Evolutionary conservation across 2,888 invertebrate genomes (phyloP).

Genomic region (Muscina levida): DNA sequence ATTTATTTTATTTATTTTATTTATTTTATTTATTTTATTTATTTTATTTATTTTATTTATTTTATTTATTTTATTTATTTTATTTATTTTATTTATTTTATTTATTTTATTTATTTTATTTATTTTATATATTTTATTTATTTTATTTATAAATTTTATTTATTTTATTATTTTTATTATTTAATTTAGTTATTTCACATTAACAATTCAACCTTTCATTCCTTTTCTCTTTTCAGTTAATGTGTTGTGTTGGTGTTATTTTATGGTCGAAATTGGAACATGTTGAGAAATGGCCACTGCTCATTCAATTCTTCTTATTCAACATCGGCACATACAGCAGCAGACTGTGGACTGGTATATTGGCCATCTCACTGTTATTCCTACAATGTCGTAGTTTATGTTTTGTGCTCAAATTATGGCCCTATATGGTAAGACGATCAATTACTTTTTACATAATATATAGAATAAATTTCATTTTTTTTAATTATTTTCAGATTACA

Average conservation of each 20-base stretch:
- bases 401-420: conserved; percentile 89
- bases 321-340: conserved; percentile 90
- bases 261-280: conserved; percentile 85
- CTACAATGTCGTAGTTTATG: conserved; percentile 91
- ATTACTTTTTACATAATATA: background rate
- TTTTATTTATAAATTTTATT: conserved; percentile 1
- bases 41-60: no score
- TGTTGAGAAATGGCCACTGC: conserved; percentile 83
- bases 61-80: no score
- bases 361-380: conserved; percentile 90
- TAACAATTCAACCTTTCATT: no score
- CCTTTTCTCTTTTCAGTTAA: conserved; percentile 80
- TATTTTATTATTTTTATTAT: background rate
- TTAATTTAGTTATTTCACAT: no score
- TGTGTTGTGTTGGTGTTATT: conserved; percentile 87
- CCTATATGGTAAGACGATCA: conserved; percentile 81
- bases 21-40: no score
- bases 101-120: conserved; percentile 2
- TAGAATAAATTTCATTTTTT: no score
- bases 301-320: conserved; percentile 88
- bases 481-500: conserved; percentile 80
- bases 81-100: no score
- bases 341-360: conserved; percentile 91
- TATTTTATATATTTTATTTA: background rate
- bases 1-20: no score